Evolutionary conservation across 2,797 vertebrate genomes (phyloP).

Genomic region (Odontamblyopus rebecca): DNA sequence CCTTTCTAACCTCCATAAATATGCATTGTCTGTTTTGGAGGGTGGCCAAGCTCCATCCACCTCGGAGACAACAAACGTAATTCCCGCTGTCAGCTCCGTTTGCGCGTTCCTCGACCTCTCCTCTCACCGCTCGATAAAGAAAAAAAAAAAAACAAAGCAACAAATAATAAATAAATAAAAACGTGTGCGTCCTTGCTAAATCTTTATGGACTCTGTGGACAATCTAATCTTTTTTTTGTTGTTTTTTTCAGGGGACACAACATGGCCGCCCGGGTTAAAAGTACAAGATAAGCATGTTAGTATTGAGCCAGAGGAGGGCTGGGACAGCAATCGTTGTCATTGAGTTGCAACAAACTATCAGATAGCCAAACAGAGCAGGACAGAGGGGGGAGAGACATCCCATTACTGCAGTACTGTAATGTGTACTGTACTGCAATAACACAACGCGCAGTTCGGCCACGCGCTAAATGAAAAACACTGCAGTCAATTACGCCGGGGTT

Average conservation of each 20-base stretch:
- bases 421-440: conserved; percentile 38
- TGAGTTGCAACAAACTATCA: conserved; percentile 70
- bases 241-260: conserved; percentile 32
- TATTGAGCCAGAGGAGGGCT: conserved; percentile 71
- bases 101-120: conserved; percentile 17
- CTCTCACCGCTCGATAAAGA: conserved; percentile 35
- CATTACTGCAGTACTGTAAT: conserved; percentile 39
- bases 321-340: conserved; percentile 59
- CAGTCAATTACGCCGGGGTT: conserved; percentile 50
- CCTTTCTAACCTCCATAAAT: conserved; percentile 13
- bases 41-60: background rate
- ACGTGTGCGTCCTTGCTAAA: background rate
- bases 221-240: conserved; percentile 40
- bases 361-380: conserved; percentile 50
- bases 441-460: conserved; percentile 29
- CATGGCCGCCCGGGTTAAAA: conserved; percentile 57
- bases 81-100: conserved; percentile 20
- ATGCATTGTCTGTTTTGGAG: conserved; percentile 12
- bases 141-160: background rate
- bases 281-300: conserved; percentile 74
- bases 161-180: conserved; percentile 9
- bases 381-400: conserved; percentile 32
- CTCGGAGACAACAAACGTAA: background rate
- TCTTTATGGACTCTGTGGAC: conserved; percentile 15
- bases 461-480: conserved; percentile 52